Evolutionary conservation across 2,888 invertebrate genomes (phyloP).

Genomic region (Carabus problematicus): DNA sequence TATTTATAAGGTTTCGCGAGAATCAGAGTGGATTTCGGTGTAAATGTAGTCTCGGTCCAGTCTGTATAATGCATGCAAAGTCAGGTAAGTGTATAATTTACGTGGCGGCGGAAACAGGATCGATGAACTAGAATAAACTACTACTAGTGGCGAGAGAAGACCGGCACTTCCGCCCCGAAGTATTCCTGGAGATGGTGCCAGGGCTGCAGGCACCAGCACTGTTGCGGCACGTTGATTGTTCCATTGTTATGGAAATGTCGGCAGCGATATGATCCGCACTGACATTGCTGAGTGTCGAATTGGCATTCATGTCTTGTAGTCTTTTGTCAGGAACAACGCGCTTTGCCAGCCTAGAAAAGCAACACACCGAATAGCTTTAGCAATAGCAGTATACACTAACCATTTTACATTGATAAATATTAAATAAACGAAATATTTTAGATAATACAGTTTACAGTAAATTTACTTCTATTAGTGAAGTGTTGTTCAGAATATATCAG

Average conservation of each 20-base stretch:
- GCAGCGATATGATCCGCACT: conserved; percentile 27
- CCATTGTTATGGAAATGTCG: conserved; percentile 39
- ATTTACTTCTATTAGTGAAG: too few relatives aligned
- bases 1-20: conserved; percentile 34
- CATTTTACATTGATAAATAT: too few relatives aligned
- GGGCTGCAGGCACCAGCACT: neutral
- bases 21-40: conserved; percentile 40
- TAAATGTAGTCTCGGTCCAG: conserved; percentile 30
- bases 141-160: conserved; percentile 9
- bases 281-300: conserved; percentile 4
- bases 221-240: conserved; percentile 33
- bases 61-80: conserved; percentile 36
- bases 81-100: conserved; percentile 39
- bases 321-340: conserved; percentile 28
- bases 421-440: too few relatives aligned
- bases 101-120: conserved; percentile 19
- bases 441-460: too few relatives aligned
- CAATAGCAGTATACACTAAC: too few relatives aligned
- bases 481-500: too few relatives aligned
- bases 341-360: neutral
- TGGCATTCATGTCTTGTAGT: conserved; percentile 38
- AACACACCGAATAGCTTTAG: too few relatives aligned
- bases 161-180: neutral
- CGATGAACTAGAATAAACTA: conserved; percentile 31
- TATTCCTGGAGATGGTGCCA: neutral